Evolutionary conservation across 2,113 vertebrate species (phyloP), one percentile per base, ranked within the genome.

Genomic region (Symphodus melops): DNA sequence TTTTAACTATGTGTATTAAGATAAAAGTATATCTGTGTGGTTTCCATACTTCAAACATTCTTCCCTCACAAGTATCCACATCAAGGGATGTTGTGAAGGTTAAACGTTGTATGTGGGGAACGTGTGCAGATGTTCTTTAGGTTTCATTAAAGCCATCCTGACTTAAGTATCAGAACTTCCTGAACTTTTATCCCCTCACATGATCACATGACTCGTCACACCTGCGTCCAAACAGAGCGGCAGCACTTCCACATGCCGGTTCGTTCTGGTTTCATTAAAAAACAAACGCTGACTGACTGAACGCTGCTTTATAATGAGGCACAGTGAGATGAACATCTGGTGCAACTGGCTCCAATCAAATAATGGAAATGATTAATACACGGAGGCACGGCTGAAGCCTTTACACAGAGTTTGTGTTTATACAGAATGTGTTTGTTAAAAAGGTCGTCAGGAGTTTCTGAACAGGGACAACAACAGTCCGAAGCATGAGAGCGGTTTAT

Each of bases 401-500:
- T 9, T 62, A 16, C 10, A 13, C 17, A 44, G 20, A 23, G 59
- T 71, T 51, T 71, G 59, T 56, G 37, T 52, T 25, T 4, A 25
- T 25, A 25, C 25, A 25, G 23, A 3, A 4, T 64, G 46, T 10
- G 53, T 58, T 51, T 58, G 42, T 44, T 42, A 16, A 25, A 33
- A 44, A 9, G 11, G 19, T 53, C 25, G 25, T 19, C 9, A 3
- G 25, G 28, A 21, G 33, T 57, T 67, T 53, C 52, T 44, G 53
- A 46, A 71, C 14, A 23, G 33, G 11, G 14, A 69, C 57, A 41
- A 58, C 54, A 75, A 58, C 25, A 52, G 4, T 33, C 42, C 0
- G 33, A 74, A 70, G 71, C 75, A 74, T 20, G 20, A 39, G 17
- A 48, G 57, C 20, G 55, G 53, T 12, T 33, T 46, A 65, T 33